phyloP scores from a whole-genome alignment of 2,113 vertebrate genomes.

The Pterophyllum scalare region DNA sequence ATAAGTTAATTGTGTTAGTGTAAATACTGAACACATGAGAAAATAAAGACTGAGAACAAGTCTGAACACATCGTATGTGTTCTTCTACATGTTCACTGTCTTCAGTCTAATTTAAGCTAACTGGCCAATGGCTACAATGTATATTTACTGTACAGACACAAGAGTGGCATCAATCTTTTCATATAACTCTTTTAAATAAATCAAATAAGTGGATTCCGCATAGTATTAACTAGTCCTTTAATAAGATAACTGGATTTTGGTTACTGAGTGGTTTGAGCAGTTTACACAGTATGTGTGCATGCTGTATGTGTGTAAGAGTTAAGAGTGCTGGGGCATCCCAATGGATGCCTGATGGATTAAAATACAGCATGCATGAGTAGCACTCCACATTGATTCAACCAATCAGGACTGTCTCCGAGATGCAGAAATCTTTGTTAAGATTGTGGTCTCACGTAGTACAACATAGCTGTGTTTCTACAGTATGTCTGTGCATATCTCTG shows the following conservation, averaged over 20 bases:
- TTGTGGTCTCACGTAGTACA: slow-evolving; percentile 32
- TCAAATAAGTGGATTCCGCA: neutral
- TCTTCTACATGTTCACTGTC: neutral
- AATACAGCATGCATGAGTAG: fast-evolving
- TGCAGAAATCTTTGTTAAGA: slow-evolving; percentile 14
- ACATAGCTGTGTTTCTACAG: slow-evolving; percentile 33
- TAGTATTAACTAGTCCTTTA: neutral
- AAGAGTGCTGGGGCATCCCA: neutral
- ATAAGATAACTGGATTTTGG: neutral
- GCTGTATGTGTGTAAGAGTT: neutral
- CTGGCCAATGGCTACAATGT: no score
- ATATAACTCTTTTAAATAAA: neutral
- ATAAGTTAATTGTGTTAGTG: neutral
- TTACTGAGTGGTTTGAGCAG: neutral
- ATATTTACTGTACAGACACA: neutral
- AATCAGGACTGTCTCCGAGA: slow-evolving; percentile 1
- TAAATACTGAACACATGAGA: neutral
- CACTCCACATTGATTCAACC: neutral
- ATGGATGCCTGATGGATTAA: neutral
- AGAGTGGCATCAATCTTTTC: neutral
- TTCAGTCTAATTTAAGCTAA: neutral
- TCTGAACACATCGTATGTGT: neutral
- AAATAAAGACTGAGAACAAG: neutral
- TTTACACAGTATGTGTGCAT: neutral
- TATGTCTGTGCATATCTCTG: neutral